A percentile compares a stretch with the other conserved stretches of the same genome.
Evolutionary conservation across 1,140 invertebrate genomes (phyloP).

Genomic region (Polypedilum vanderplanki): DNA sequence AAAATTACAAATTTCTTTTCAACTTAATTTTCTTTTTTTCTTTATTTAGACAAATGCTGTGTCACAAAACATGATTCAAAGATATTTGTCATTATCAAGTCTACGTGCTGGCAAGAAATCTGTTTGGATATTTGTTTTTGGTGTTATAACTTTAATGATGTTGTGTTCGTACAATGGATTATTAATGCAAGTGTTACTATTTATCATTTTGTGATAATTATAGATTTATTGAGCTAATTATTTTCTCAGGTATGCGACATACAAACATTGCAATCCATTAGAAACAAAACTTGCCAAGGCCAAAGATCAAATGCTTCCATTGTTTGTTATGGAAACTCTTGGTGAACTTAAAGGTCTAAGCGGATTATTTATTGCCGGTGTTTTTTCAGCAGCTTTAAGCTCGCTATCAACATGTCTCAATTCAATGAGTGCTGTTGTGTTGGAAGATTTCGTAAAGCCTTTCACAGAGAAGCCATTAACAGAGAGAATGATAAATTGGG

Average conservation of each 20-base stretch:
- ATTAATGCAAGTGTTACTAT: constrained; percentile 46
- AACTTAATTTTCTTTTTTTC: no score
- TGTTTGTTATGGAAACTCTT: constrained; percentile 59
- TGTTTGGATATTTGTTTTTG: constrained; percentile 52
- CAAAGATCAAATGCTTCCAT: constrained; percentile 49
- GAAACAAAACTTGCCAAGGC: constrained; percentile 46
- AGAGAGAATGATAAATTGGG: constrained; percentile 46
- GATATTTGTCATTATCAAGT: constrained; percentile 59
- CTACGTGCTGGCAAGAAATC: constrained; percentile 55
- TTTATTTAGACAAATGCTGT: constrained; percentile 54
- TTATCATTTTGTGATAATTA: no score
- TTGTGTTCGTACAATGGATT: constrained; percentile 64
- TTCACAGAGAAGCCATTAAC: constrained; percentile 45
- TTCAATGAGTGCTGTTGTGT: constrained; percentile 64
- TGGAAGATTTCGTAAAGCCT: constrained; percentile 57
- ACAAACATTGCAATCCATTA: constrained; percentile 65
- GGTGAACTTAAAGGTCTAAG: constrained; percentile 53
- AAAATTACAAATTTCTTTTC: no score
- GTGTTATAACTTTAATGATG: constrained; percentile 48
- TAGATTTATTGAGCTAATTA: no score
- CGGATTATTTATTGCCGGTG: constrained; percentile 60
- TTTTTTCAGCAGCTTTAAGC: constrained; percentile 63
- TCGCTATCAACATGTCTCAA: constrained; percentile 73
- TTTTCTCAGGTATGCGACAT: constrained; percentile 52
- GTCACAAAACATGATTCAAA: constrained; percentile 71